Percentiles rank a stretch among this genome's conserved stretches.
These are phyloP conservation scores for Falco cherrug DNA, from an alignment of 2,797 vertebrate genomes.

Conservation along the genomic window DNA sequence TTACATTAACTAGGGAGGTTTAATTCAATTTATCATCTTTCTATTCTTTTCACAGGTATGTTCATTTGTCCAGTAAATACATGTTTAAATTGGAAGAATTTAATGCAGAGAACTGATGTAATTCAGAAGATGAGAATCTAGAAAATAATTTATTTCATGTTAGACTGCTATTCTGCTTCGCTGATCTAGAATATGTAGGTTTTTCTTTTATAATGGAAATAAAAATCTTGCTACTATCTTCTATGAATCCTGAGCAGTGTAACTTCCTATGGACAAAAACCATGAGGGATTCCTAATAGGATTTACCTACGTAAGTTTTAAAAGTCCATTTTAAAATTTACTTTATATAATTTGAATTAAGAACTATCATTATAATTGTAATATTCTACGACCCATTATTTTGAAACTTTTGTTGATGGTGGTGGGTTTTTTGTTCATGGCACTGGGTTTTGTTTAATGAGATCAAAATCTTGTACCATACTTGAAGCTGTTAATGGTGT, in stretches of 20 bases:
- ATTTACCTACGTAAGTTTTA: not conserved
- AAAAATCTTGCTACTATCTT: not conserved
- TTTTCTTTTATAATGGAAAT: not conserved
- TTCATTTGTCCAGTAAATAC: not conserved
- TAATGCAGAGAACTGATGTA: not conserved
- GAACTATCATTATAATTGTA: not conserved
- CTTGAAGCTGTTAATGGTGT: not conserved
- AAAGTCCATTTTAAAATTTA: not conserved
- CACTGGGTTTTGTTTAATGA: not conserved
- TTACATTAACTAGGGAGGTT: not conserved
- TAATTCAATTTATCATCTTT: not conserved
- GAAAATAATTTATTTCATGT: not conserved
- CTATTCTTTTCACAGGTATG: not conserved
- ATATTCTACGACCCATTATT: not conserved
- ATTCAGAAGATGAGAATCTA: not conserved
- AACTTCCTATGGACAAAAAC: not conserved
- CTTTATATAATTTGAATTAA: not conserved
- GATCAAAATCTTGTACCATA: not conserved
- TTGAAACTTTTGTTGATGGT: not conserved
- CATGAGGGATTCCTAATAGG: not conserved
- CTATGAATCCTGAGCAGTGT: not conserved
- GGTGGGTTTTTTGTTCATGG: not conserved
- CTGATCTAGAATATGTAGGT: not conserved
- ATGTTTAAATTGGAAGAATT: not conserved
- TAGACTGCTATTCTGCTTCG: not conserved